A percentile compares a stretch with the other conserved stretches of the same genome.
These are phyloP conservation scores for Peromyscus maniculatus DNA, from an alignment of 2,113 vertebrate species.

Conservation along the genomic window DNA sequence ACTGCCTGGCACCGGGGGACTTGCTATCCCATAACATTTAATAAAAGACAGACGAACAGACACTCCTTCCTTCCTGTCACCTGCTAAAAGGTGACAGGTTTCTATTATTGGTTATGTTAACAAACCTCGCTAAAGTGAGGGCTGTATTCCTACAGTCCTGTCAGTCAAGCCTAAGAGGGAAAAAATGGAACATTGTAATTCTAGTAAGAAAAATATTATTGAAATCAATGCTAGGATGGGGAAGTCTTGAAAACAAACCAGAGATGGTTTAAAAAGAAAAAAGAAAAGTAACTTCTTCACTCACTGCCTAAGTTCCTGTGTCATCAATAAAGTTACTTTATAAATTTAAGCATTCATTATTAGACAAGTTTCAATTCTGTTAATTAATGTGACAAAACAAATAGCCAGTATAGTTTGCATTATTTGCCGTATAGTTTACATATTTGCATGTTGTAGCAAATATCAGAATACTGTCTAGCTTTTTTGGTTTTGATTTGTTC, in stretches of 20 bases:
- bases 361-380: neutral
- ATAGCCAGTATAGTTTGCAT: neutral
- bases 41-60: neutral
- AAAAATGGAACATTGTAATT: neutral
- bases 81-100: neutral
- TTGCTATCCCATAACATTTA: neutral
- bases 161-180: neutral
- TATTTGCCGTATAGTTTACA: neutral
- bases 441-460: neutral
- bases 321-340: neutral
- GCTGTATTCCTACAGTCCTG: neutral
- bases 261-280: neutral
- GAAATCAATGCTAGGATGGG: neutral
- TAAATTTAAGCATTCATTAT: slow-evolving; percentile 31
- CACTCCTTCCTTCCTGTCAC: neutral
- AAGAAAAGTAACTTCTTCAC: neutral
- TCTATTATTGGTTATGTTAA: neutral
- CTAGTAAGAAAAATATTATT: slow-evolving; percentile 26
- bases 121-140: neutral
- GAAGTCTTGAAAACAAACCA: neutral
- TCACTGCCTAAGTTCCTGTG: neutral
- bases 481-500: neutral
- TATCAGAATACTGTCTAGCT: neutral
- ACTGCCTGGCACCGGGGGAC: neutral
- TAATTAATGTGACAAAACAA: neutral